Evolutionary conservation across 2,797 vertebrate species (phyloP).

Genomic region (Esox lucius): DNA sequence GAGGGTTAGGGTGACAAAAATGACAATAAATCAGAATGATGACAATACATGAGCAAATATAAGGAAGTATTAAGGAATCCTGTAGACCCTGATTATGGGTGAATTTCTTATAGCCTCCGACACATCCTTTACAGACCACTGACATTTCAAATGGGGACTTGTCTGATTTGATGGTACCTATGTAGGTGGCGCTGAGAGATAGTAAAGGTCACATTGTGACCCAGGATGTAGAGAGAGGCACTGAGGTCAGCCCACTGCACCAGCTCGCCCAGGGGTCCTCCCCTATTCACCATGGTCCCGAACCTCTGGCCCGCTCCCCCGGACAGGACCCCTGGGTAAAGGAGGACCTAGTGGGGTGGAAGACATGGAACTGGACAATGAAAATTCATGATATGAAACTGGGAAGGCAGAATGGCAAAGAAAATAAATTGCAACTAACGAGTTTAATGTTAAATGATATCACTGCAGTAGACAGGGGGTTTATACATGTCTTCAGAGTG

Average conservation of each 20-base stretch:
- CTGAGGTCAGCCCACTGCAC: slow-evolving; percentile 77
- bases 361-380: not conserved
- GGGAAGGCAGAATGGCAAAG: too few species aligned
- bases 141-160: not conserved
- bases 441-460: not conserved
- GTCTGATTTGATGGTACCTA: slow-evolving; percentile 44
- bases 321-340: slow-evolving; percentile 67
- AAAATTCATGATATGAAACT: not conserved
- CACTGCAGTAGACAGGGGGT: not conserved
- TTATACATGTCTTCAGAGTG: not conserved
- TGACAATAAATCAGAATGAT: too few species aligned
- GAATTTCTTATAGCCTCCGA: not conserved
- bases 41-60: too few species aligned
- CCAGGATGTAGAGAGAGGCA: slow-evolving; percentile 68
- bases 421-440: too few species aligned
- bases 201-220: slow-evolving; percentile 69
- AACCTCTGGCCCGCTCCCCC: slow-evolving; percentile 64
- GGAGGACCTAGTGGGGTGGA: slow-evolving; percentile 59
- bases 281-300: slow-evolving; percentile 65
- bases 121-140: not conserved
- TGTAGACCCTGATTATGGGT: not conserved
- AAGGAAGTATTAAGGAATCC: not conserved
- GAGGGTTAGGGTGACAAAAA: too few species aligned
- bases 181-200: slow-evolving; percentile 64
- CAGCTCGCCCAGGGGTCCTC: slow-evolving; percentile 74